These are phyloP conservation scores for Pituophis catenifer DNA, from an alignment of 2,113 vertebrate species.

Conservation along the genomic window DNA sequence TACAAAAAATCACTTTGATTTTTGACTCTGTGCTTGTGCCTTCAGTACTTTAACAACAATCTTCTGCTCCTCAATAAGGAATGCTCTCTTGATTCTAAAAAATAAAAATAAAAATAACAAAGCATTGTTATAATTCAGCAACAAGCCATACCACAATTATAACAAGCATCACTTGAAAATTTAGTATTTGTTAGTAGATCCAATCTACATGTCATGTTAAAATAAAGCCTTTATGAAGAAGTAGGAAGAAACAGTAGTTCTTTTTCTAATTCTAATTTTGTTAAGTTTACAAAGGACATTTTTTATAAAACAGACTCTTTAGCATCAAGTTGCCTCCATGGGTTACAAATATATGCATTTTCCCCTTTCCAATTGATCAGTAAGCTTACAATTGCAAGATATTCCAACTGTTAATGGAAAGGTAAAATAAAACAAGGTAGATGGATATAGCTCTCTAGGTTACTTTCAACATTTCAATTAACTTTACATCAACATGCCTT, in stretches of 20 bases:
- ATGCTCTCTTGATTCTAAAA: slow-evolving; percentile 95
- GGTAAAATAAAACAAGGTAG: neutral
- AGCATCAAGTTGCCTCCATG: neutral
- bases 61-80: slow-evolving; percentile 99
- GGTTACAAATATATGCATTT: neutral
- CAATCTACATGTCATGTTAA: neutral
- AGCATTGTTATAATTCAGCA: slow-evolving; percentile 10
- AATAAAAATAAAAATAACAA: neutral
- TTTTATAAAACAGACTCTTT: neutral
- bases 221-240: neutral
- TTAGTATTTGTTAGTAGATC: neutral
- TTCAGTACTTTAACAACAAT: slow-evolving; percentile 98
- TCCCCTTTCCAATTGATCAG: neutral
- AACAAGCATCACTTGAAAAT: neutral
- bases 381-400: neutral
- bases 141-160: neutral
- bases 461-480: neutral
- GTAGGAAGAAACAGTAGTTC: neutral
- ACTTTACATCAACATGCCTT: neutral
- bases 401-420: neutral
- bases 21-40: slow-evolving; percentile 99
- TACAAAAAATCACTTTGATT: slow-evolving; percentile 86
- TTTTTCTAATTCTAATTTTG: neutral
- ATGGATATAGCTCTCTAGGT: neutral
- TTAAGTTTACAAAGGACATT: neutral